A percentile compares a stretch with the other conserved stretches of the same genome.
Evolutionary conservation across 2,888 invertebrate species (phyloP).

Genomic region (Pristionchus mayeri): DNA sequence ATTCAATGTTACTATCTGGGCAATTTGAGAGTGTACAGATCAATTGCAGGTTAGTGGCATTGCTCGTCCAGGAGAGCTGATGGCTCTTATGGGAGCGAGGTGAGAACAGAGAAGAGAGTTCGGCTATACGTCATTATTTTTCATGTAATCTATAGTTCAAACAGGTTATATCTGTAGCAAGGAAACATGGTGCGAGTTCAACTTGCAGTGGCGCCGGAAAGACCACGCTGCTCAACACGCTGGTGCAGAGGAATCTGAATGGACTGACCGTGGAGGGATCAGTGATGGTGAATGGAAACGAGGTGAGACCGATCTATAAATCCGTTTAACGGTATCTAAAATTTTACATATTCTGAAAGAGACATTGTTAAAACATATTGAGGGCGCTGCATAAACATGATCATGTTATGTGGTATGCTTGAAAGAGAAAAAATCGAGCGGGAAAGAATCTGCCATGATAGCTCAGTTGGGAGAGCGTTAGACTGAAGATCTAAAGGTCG

Average conservation of each 20-base stretch:
- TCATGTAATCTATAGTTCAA: too few relatives aligned
- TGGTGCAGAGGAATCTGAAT: constrained; percentile 79
- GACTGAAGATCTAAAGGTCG: constrained; percentile 75
- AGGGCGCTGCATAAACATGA: too few relatives aligned
- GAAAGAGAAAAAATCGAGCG: not conserved
- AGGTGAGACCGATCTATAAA: too few relatives aligned
- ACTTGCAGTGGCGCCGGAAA: constrained; percentile 90
- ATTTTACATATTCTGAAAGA: too few relatives aligned
- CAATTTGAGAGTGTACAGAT: too few relatives aligned
- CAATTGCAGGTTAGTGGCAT: constrained; percentile 62
- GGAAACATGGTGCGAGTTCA: too few relatives aligned
- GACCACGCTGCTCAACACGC: constrained; percentile 90
- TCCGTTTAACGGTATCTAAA: too few relatives aligned
- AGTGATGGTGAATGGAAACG: constrained; percentile 67
- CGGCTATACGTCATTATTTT: too few relatives aligned
- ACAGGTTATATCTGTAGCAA: too few relatives aligned
- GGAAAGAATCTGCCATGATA: not conserved
- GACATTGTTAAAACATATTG: too few relatives aligned
- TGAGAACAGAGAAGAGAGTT: constrained; percentile 37
- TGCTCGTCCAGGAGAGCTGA: constrained; percentile 71
- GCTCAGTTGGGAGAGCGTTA: constrained; percentile 75
- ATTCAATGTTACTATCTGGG: too few relatives aligned
- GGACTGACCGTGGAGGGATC: constrained; percentile 75
- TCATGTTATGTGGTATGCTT: too few relatives aligned
- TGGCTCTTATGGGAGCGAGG: constrained; percentile 76